Conservation (phyloP, 2,113 vertebrate species). For the Cyprinodon brontotheroides region DNA sequence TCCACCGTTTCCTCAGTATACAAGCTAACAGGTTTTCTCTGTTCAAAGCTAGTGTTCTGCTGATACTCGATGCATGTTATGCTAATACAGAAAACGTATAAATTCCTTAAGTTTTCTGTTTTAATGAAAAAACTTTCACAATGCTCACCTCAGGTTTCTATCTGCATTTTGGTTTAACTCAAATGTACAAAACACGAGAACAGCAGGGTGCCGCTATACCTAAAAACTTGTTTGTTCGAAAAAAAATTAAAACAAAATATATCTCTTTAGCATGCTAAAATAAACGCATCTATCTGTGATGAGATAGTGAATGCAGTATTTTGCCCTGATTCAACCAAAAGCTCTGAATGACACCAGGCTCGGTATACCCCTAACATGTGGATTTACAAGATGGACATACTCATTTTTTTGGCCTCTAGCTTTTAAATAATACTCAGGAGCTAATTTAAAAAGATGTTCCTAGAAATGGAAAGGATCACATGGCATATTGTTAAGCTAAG, state of each 20-base stretch:
- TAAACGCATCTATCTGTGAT: not conserved
- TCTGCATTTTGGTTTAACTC: no score
- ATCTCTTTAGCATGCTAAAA: not conserved
- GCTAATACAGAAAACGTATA: no score
- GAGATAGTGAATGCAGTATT: not conserved
- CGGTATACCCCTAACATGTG: not conserved
- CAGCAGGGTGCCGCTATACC: not conserved
- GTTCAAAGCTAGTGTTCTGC: no score
- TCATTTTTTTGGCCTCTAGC: not conserved
- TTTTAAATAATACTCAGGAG: not conserved
- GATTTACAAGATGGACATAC: not conserved
- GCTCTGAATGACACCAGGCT: not conserved
- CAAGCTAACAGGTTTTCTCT: no score
- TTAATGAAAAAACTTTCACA: no score
- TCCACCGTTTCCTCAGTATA: no score
- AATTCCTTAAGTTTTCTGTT: no score
- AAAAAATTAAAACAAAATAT: not conserved
- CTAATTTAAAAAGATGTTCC: not conserved
- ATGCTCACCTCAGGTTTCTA: no score
- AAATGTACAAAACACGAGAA: no score
- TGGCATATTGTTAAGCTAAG: not conserved
- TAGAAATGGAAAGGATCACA: not conserved
- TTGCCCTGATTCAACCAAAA: not conserved
- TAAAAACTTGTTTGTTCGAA: not conserved
- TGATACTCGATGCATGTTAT: no score